These are phyloP conservation scores for Synanthedon formicaeformis DNA, from an alignment of 2,888 invertebrate species.

Conservation along the genomic window DNA sequence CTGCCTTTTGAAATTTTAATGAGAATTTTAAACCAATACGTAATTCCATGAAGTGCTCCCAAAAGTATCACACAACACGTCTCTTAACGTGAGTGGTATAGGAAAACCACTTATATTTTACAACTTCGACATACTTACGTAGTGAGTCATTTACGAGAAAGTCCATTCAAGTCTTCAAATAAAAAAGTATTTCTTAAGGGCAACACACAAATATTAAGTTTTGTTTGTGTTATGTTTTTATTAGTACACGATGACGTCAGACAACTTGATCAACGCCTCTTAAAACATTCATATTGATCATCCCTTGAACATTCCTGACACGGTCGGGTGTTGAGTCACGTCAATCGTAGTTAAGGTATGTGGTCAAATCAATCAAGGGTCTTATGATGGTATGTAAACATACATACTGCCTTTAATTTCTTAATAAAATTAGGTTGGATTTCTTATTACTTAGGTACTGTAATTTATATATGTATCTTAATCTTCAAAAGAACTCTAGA, in stretches of 20 bases:
- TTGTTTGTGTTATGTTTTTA: not conserved
- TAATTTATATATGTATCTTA: not conserved
- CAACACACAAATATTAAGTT: not conserved
- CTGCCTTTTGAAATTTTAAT: not conserved
- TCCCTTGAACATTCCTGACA: not conserved
- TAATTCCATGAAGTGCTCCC: conserved; percentile 10
- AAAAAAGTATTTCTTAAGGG: conserved; percentile 8
- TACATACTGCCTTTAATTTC: too few species aligned
- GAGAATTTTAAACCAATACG: not conserved
- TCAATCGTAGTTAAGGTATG: not conserved
- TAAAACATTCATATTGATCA: not conserved
- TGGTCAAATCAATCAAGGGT: too few species aligned
- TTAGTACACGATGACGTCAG: not conserved
- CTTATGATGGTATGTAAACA: too few species aligned
- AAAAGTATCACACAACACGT: conserved; percentile 12
- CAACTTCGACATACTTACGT: conserved; percentile 40
- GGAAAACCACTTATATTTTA: conserved; percentile 35
- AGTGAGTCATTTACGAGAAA: conserved; percentile 50
- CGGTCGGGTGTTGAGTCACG: not conserved
- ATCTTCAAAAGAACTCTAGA: not conserved
- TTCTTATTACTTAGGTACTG: too few species aligned
- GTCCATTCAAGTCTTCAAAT: conserved; percentile 17
- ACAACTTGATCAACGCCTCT: not conserved
- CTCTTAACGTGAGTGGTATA: not conserved
- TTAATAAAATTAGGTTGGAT: too few species aligned